A percentile compares a stretch with the other conserved stretches of the same genome.
These are phyloP conservation scores for Carcharodon carcharias DNA, from an alignment of 2,797 vertebrate genomes.

Conservation along the genomic window DNA sequence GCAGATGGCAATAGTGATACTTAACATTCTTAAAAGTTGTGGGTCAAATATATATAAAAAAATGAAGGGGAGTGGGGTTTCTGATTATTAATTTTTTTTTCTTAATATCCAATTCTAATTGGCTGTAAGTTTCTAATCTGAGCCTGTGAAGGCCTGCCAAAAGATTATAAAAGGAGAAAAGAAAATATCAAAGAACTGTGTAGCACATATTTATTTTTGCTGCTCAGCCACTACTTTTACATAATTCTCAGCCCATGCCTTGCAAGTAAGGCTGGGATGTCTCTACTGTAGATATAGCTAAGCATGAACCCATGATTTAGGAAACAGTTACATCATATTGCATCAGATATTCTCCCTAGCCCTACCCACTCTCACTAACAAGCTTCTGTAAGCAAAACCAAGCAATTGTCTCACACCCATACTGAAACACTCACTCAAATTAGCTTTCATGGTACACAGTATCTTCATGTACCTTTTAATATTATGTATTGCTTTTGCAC, in stretches of 20 bases:
- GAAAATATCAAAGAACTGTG: too few relatives aligned
- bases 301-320: not conserved
- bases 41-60: not conserved
- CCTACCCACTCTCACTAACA: not conserved
- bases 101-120: too few relatives aligned
- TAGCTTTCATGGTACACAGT: not conserved
- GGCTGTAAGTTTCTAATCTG: not conserved
- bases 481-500: not conserved
- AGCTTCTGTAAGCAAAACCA: not conserved
- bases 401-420: not conserved
- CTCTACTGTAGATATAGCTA: not conserved
- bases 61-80: not conserved
- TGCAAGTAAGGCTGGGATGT: not conserved
- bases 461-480: not conserved
- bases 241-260: not conserved
- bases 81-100: not conserved
- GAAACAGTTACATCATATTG: not conserved
- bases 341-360: not conserved
- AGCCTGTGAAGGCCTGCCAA: not conserved
- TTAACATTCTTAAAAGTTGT: not conserved
- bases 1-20: not conserved
- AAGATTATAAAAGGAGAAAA: not conserved
- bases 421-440: not conserved
- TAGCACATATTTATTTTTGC: not conserved
- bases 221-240: not conserved